Evolutionary conservation across 2,113 vertebrate species (phyloP).

Genomic region (Potamarius usumacintae): DNA sequence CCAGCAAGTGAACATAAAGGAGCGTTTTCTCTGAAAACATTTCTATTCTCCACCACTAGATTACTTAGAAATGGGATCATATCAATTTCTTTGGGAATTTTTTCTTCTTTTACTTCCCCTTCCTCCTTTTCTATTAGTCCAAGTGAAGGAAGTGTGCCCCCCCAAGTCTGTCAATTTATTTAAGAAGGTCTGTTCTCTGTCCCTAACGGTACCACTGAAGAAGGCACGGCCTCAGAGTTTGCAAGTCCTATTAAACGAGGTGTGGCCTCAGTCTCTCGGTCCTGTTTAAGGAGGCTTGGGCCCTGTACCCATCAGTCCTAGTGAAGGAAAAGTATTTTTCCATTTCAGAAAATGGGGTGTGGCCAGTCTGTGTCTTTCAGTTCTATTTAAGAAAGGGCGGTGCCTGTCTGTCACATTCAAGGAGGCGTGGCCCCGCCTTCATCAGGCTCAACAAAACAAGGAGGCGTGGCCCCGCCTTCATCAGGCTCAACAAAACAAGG

Average conservation of each 20-base stretch:
- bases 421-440: not conserved
- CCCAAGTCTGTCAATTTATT: not conserved
- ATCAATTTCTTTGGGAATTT: not conserved
- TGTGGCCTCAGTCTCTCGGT: not conserved
- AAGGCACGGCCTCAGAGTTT: not conserved
- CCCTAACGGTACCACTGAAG: not conserved
- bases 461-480: too few species aligned
- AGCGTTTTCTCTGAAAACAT: not conserved
- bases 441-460: not conserved
- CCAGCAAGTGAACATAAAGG: not conserved
- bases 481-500: not conserved
- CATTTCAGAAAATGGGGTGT: not conserved
- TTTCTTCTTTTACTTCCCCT: not conserved
- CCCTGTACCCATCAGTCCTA: not conserved
- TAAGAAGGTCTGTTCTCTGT: too few species aligned
- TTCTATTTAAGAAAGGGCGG: too few species aligned
- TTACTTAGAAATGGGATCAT: not conserved
- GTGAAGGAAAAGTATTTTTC: not conserved
- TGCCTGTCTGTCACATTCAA: not conserved
- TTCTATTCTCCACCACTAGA: not conserved
- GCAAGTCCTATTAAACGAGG: not conserved
- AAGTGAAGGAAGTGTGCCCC: not conserved
- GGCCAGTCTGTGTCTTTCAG: not conserved
- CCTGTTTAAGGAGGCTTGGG: not conserved
- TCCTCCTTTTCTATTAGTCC: not conserved